Percentiles rank a stretch among this genome's conserved stretches.
phyloP scores from a whole-genome alignment of 2,797 vertebrate species.

The Sebastes oblongus region DNA sequence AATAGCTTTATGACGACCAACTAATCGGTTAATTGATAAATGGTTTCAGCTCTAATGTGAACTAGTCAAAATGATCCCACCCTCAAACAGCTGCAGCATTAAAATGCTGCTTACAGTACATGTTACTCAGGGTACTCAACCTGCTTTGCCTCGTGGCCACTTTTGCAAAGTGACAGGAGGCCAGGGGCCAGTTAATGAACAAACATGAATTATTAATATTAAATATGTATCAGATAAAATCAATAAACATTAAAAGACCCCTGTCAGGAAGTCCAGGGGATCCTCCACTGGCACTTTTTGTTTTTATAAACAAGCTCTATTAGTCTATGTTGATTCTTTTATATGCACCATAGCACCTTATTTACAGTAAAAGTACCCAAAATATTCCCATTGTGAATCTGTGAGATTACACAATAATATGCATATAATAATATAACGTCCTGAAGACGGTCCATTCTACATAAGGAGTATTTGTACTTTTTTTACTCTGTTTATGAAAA shows the following conservation, averaged over 20 bases:
- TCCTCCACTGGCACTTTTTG: too few species aligned
- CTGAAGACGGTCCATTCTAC: background rate
- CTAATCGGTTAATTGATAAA: background rate
- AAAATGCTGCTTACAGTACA: too few species aligned
- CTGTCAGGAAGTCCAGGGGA: background rate
- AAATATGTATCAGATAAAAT: background rate
- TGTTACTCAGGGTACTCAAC: too few species aligned
- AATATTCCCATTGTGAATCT: background rate
- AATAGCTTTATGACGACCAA: background rate
- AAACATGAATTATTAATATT: background rate
- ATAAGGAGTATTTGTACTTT: background rate
- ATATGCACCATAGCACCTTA: background rate
- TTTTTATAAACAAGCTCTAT: background rate
- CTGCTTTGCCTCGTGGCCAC: too few species aligned
- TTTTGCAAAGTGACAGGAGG: too few species aligned
- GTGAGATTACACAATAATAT: background rate
- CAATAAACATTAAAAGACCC: background rate
- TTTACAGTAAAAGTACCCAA: background rate
- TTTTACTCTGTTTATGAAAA: background rate
- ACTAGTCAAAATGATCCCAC: background rate
- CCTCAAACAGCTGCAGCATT: too few species aligned
- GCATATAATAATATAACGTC: background rate
- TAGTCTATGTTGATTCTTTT: too few species aligned
- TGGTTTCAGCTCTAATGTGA: background rate
- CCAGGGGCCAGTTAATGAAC: background rate